Evolutionary conservation across 2,797 vertebrate species (phyloP), one percentile per base, ranked within the genome.

Genomic region (Oceanodroma leucorhoa): DNA sequence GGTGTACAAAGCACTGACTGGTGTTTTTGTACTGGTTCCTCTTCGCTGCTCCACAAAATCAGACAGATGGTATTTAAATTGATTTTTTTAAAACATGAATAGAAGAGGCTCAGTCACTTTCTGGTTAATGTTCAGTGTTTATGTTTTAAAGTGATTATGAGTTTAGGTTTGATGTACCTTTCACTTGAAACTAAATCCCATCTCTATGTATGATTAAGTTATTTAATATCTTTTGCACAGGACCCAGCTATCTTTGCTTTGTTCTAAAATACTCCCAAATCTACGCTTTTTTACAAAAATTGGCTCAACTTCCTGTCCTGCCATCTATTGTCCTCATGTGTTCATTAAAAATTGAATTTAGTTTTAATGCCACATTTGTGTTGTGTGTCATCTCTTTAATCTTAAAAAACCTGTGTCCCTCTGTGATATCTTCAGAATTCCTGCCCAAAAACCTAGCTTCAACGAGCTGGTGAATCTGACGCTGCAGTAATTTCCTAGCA

Each of bases 1-100:
- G 34, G 36, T 40, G 29, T 20, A 51, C 70, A 58, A 82, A 93
- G 36, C 66, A 82, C 43, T 79, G 72, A 38, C 19, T 29, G 40
- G 34, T 71, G 58, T 16, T 82, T 87, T 66, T 2, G 1, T 51
- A 46, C 19, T 5, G 6, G 53, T 76, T 90, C 71, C 58, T 85
- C 89, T 76, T 90, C 71, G 55, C 45, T 65, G 71, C 67, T 92
- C 64, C 14, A 21, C 87, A 48, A 80, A 92, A 61, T 75, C 62
- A 80, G 55, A 79, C 86, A 93, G 89, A 92, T 92, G 91, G 87
- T 43, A 69, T 60, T 83, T 88, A 80, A 88, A 89, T 43, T n/a
- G 78, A 64, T 77, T 83, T 89, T 83, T 70, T 21, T 9, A 53
- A 79, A 80, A 46, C 21, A 41, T 43, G 54, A 91, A 61, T 66